Evolutionary conservation across 1,140 invertebrate genomes (phyloP), one percentile per base, ranked within the genome.

Genomic region (Condylostylus longicornis): DNA sequence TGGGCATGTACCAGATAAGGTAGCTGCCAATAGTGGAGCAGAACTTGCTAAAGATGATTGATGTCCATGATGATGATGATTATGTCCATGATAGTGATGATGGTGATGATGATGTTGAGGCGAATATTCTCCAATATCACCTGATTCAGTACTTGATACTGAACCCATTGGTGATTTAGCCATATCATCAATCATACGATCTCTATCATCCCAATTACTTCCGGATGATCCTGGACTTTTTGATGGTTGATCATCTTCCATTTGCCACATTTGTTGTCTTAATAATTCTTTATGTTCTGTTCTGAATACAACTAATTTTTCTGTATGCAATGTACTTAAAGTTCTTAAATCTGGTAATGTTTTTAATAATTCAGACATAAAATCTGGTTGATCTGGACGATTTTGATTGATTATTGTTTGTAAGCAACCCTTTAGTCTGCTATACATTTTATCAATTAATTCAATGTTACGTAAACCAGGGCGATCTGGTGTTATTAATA

Each of bases 301-400:
- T 52, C 88, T 86, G 64, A 88, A 90, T 1, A 90, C 89, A 12
- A 96, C 68, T 18, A 95, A 67, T 58, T 96, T 96, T 55, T 96
- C 93, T 1, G 89, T 93, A 57, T 96, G 93, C 9, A 97, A 70
- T 3, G 90, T 94, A 64, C 95, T 96, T 25, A 96, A 65, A 1
- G 91, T 96, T 42, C 90, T 71, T 44, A 97, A 69, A 64, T 97
- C 93, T 2, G 90, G 89, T 38, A 95, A 83, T 50, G 93, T 95
- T 58, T 88, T 88, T 63, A 94, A 75, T 42, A 96, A 59, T 56
- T 94, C 87, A 33, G 77, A 70, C 36, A 88, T 71, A 37, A 95
- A 78, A 35, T 79, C 76, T 0, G 77, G 74, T 50, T 79, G 75
- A 47, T 73, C 74, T 18, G 75, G 80, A 61, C 91, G 85, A 54